Evolutionary conservation across 2,888 invertebrate species (phyloP).

Genomic region (Aplocera efformata): DNA sequence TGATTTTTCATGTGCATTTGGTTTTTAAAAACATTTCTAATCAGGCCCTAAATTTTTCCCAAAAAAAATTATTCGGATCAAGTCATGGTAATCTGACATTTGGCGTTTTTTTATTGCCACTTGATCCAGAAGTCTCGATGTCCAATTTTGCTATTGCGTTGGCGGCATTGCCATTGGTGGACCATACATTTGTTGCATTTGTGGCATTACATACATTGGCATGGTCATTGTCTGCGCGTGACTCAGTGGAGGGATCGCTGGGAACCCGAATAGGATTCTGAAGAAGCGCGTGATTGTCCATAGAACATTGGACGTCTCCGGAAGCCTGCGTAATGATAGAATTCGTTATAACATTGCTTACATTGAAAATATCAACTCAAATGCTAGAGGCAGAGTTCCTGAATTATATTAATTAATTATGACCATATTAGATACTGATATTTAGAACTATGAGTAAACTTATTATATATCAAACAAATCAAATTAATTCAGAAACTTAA

Average conservation of each 20-base stretch:
- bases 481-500: too few relatives aligned
- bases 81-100: slow-evolving; percentile 76
- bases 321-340: slow-evolving; percentile 62
- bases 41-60: slow-evolving; percentile 20
- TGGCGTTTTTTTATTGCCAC: slow-evolving; percentile 62
- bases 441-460: too few relatives aligned
- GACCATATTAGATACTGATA: too few relatives aligned
- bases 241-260: slow-evolving; percentile 62
- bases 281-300: slow-evolving; percentile 77
- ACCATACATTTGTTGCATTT: slow-evolving; percentile 60
- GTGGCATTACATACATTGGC: slow-evolving; percentile 73
- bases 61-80: slow-evolving; percentile 51
- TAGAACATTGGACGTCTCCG: slow-evolving; percentile 79
- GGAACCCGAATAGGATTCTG: slow-evolving; percentile 72
- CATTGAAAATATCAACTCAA: slow-evolving; percentile 13
- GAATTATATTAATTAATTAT: neutral
- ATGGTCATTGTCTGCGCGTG: slow-evolving; percentile 62
- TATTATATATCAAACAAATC: too few relatives aligned
- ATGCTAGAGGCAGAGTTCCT: neutral
- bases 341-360: slow-evolving; percentile 14
- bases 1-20: too few relatives aligned
- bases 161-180: slow-evolving; percentile 53
- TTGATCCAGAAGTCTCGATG: slow-evolving; percentile 59
- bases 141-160: slow-evolving; percentile 66
- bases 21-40: slow-evolving; percentile 4